A percentile compares a stretch with the other conserved stretches of the same genome.
phyloP scores from a whole-genome alignment of 2,888 invertebrate genomes.

The Phytoseiulus persimilis region DNA sequence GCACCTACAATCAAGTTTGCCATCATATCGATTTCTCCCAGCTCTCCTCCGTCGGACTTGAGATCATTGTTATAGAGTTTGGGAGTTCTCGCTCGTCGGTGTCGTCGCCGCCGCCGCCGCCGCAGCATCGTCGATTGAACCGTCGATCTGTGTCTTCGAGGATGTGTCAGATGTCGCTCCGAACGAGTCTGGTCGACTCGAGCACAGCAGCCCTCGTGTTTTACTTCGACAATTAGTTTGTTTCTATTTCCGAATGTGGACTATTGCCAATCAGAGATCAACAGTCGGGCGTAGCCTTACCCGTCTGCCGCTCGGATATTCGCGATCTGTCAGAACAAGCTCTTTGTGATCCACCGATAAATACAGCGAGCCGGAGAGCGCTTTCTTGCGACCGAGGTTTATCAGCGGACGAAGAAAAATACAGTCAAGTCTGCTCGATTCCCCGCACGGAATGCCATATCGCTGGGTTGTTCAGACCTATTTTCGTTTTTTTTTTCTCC shows the following conservation, averaged over 20 bases:
- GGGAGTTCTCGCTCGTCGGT: background rate
- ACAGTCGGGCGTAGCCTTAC: background rate
- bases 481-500: no score
- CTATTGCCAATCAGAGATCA: background rate
- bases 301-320: background rate
- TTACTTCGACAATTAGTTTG: background rate
- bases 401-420: no score
- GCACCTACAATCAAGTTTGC: conserved; percentile 5
- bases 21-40: background rate
- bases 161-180: background rate
- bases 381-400: no score
- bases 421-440: no score
- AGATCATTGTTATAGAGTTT: background rate
- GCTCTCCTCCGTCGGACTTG: background rate
- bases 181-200: background rate
- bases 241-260: conserved; percentile 5
- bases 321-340: background rate
- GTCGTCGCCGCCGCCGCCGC: no score
- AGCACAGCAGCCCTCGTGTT: background rate
- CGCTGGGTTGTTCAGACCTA: no score
- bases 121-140: background rate
- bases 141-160: background rate
- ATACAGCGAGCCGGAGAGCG: background rate
- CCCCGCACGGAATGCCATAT: no score
- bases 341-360: background rate